Percentiles rank a stretch among this genome's conserved stretches.
Conservation (phyloP, 2,113 vertebrate species). For the Oryzias woworae region DNA sequence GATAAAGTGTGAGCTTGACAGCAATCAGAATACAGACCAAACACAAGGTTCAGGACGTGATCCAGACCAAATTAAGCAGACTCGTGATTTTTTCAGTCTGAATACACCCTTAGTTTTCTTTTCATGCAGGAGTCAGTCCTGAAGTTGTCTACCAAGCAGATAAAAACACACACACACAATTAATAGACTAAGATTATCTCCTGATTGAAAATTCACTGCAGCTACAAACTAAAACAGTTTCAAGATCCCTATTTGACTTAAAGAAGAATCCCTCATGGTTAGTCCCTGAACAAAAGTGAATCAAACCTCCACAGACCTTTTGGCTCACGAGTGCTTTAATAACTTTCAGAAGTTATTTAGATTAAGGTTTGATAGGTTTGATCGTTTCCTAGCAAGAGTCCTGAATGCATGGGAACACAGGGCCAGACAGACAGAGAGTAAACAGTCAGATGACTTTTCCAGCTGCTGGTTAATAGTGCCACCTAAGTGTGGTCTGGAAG, state of each 20-base stretch:
- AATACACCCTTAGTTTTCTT: too few relatives aligned
- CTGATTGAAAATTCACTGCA: too few relatives aligned
- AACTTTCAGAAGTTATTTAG: slow-evolving; percentile 8
- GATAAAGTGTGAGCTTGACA: too few relatives aligned
- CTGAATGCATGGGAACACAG: slow-evolving; percentile 28
- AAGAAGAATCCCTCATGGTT: neutral
- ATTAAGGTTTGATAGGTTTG: slow-evolving; percentile 22
- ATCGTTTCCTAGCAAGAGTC: slow-evolving; percentile 38
- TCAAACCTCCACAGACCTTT: neutral
- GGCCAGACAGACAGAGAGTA: slow-evolving; percentile 32
- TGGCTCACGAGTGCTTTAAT: slow-evolving; percentile 12
- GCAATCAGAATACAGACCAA: too few relatives aligned
- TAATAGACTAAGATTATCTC: too few relatives aligned
- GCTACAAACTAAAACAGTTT: too few relatives aligned
- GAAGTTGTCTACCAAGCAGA: too few relatives aligned
- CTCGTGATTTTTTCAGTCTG: too few relatives aligned
- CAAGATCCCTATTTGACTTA: neutral
- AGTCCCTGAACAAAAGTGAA: neutral
- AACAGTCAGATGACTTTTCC: slow-evolving; percentile 52
- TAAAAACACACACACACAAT: too few relatives aligned
- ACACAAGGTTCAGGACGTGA: too few relatives aligned
- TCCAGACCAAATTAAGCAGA: too few relatives aligned
- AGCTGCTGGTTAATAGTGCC: slow-evolving; percentile 55
- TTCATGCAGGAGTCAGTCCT: too few relatives aligned
- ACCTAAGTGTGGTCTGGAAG: slow-evolving; percentile 62